Evolutionary conservation across 2,888 invertebrate species (phyloP).

Genomic region (Agonum fuliginosum): DNA sequence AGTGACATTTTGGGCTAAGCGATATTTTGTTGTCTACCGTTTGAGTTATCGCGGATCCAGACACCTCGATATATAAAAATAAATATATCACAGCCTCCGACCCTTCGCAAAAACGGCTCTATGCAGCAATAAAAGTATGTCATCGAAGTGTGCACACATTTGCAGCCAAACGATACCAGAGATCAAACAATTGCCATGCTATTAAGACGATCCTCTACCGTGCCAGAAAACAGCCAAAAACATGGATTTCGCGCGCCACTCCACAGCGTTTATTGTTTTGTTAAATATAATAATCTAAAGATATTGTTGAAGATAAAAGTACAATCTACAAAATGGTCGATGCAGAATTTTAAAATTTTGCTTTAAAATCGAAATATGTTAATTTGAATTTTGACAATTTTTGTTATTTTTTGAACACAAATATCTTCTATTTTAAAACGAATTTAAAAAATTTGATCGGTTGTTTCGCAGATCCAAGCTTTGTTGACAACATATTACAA

Average conservation of each 20-base stretch:
- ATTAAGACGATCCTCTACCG: no score
- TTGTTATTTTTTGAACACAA: background rate
- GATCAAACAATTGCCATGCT: background rate
- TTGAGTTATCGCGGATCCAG: slow-evolving; percentile 15
- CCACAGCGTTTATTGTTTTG: no score
- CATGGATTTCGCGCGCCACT: no score
- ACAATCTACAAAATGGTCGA: no score
- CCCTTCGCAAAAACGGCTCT: slow-evolving; percentile 2
- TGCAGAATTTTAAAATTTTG: no score
- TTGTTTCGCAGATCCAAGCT: no score
- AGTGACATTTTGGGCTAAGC: slow-evolving; percentile 26
- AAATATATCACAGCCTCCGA: slow-evolving; percentile 26
- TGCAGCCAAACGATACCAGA: background rate
- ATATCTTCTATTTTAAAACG: background rate
- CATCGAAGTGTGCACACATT: slow-evolving; percentile 20
- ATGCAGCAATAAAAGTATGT: slow-evolving; percentile 8
- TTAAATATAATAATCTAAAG: no score
- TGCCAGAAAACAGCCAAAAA: no score
- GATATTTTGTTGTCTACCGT: slow-evolving; percentile 33
- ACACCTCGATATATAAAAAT: slow-evolving; percentile 24
- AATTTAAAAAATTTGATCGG: no score
- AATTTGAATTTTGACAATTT: background rate
- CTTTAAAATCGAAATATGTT: no score
- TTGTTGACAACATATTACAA: no score
- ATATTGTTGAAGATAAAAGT: no score